Conservation (phyloP, 2,797 vertebrate genomes). For the Poeciliopsis turneri region DNA sequence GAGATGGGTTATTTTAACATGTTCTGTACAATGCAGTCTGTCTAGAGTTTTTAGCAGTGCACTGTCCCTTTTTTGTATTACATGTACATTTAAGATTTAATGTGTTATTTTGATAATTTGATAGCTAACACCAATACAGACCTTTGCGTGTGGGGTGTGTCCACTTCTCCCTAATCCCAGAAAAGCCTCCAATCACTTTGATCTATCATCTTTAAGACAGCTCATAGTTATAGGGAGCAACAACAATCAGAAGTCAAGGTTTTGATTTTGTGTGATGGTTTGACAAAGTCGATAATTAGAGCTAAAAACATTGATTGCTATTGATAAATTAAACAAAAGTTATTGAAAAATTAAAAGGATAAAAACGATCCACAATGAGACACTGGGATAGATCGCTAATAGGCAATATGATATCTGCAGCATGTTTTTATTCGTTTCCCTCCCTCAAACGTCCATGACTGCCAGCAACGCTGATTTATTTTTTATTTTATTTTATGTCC, state of each 20-base stretch:
- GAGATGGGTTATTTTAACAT: not conserved
- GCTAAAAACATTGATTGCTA: not conserved
- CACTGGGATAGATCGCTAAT: not conserved
- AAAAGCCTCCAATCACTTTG: not conserved
- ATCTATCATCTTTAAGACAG: not conserved
- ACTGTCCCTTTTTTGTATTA: too few relatives aligned
- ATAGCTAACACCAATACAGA: too few relatives aligned
- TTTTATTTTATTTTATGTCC: constrained; percentile 8
- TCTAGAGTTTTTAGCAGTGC: not conserved
- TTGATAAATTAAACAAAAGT: not conserved
- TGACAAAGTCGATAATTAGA: not conserved
- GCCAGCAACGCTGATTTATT: not conserved
- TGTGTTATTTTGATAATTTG: too few relatives aligned
- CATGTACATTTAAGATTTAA: too few relatives aligned
- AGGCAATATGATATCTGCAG: not conserved
- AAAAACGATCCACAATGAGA: constrained; percentile 1
- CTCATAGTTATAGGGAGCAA: not conserved
- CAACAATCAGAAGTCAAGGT: not conserved
- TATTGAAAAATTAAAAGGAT: not conserved
- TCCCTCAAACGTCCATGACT: not conserved
- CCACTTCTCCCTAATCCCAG: not conserved
- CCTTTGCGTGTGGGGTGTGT: not conserved
- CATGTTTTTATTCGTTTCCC: not conserved
- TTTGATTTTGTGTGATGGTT: not conserved
- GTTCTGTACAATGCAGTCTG: not conserved